Percentiles rank a stretch among this genome's conserved stretches.
phyloP scores from a whole-genome alignment of 2,797 vertebrate species.

The Eulemur rubriventer region DNA sequence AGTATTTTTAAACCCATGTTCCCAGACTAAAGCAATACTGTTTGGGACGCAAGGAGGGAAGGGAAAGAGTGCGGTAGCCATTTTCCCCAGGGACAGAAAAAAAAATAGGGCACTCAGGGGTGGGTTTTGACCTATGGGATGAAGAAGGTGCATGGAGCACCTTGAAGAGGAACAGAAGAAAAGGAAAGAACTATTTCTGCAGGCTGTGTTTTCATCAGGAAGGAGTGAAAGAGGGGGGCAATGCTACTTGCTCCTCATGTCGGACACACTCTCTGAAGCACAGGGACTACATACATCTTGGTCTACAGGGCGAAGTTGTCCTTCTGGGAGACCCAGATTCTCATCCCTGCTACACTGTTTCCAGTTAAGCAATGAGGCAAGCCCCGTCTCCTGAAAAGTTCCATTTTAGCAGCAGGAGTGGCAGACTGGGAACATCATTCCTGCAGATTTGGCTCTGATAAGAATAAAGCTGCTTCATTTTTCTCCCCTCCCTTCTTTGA shows the following conservation, averaged over 20 bases:
- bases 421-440: not conserved
- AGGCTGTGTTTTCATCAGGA: not conserved
- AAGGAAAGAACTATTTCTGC: not conserved
- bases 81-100: not conserved
- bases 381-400: not conserved
- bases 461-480: not conserved
- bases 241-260: not conserved
- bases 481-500: not conserved
- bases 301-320: not conserved
- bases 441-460: not conserved
- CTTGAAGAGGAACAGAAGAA: not conserved
- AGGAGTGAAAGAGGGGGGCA: not conserved
- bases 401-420: not conserved
- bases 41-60: not conserved
- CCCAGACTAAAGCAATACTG: not conserved
- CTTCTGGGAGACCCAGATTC: not conserved
- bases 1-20: not conserved
- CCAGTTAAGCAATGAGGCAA: not conserved
- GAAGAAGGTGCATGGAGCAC: not conserved
- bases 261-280: not conserved
- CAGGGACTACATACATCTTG: not conserved
- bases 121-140: not conserved
- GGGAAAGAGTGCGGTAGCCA: fast-evolving
- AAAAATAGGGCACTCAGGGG: not conserved
- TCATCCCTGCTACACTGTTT: not conserved